Evolutionary conservation across 1,140 invertebrate genomes (phyloP).

Genomic region (Parasteatoda tepidariorum): DNA sequence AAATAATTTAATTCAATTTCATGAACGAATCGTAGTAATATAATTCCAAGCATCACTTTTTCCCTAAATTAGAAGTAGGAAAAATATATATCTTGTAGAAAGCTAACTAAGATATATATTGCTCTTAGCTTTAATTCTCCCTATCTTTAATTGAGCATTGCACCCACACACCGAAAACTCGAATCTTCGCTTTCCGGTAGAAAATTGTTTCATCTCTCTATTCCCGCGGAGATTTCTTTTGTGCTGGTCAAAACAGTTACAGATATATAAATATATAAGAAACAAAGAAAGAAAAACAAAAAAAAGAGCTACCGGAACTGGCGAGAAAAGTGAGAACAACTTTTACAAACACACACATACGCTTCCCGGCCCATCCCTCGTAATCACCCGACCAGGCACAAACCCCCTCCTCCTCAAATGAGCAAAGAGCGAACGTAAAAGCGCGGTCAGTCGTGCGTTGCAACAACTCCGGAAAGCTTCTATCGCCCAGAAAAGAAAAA

Average conservation of each 20-base stretch:
- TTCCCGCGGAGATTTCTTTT: background rate
- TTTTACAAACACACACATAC: conserved; percentile 1
- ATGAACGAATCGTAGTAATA: no score
- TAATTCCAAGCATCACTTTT: no score
- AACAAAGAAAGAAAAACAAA: background rate
- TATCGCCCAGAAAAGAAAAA: background rate
- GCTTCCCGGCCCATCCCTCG: background rate
- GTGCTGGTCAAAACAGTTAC: background rate
- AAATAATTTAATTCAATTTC: no score
- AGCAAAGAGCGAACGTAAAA: conserved; percentile 6
- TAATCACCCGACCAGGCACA: background rate
- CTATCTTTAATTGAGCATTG: background rate
- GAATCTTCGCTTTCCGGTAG: background rate
- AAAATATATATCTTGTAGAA: no score
- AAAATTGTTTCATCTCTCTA: background rate
- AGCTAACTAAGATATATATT: no score
- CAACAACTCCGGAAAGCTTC: background rate
- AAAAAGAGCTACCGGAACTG: background rate
- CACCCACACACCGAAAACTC: background rate
- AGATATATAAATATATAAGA: no score
- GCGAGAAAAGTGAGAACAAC: conserved; percentile 8
- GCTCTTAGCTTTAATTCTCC: no score
- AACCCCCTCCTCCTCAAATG: conserved; percentile 4
- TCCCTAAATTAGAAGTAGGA: no score
- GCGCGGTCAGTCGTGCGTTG: conserved; percentile 29